Evolutionary conservation across 2,797 vertebrate species (phyloP).

Genomic region (Eulemur mongoz): DNA sequence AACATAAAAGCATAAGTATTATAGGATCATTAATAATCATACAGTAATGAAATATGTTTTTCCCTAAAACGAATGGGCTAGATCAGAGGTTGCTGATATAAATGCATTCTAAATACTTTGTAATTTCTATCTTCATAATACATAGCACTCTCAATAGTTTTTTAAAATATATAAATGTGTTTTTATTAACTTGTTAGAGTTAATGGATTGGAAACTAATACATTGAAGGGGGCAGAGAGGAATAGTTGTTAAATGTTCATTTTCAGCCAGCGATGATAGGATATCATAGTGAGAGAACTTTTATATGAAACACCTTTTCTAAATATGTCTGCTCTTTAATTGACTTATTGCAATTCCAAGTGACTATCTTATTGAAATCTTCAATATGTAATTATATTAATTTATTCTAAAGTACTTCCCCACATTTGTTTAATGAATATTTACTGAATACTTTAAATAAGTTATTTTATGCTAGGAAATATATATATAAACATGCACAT

Average conservation of each 20-base stretch:
- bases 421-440: neutral
- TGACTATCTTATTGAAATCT: neutral
- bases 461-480: neutral
- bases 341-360: neutral
- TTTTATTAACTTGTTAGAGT: constrained; percentile 47
- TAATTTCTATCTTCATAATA: constrained; percentile 24
- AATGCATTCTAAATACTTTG: neutral
- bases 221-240: neutral
- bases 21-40: neutral
- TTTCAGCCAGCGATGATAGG: neutral
- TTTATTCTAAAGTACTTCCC: neutral
- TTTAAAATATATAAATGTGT: neutral
- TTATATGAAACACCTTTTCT: neutral
- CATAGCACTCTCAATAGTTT: neutral
- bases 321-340: neutral
- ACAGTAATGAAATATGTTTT: neutral
- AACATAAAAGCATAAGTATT: constrained; percentile 3
- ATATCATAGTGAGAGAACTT: constrained; percentile 5
- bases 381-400: neutral
- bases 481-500: neutral
- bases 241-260: constrained; percentile 23
- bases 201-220: constrained; percentile 61
- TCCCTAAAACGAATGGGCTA: neutral
- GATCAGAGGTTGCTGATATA: neutral
- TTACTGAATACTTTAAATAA: neutral